A percentile compares a stretch with the other conserved stretches of the same genome.
phyloP scores from a whole-genome alignment of 2,888 invertebrate genomes.

The Venusia cambrica region DNA sequence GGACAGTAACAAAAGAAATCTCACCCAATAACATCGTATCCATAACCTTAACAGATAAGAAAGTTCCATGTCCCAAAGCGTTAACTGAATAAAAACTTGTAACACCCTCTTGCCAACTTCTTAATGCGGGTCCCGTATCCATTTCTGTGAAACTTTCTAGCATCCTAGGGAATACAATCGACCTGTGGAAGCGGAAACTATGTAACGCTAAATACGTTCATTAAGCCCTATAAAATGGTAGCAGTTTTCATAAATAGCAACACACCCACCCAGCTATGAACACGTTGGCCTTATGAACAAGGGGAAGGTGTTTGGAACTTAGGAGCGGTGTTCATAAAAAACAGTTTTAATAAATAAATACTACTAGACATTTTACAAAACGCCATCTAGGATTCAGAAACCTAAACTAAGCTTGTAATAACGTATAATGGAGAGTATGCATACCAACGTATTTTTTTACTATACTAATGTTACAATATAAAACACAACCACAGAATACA shows the following conservation, averaged over 20 bases:
- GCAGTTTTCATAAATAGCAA: no score
- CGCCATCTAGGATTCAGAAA: no score
- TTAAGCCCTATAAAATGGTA: constrained; percentile 6
- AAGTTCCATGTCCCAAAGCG: constrained; percentile 28
- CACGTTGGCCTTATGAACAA: constrained; percentile 2
- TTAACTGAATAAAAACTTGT: constrained; percentile 35
- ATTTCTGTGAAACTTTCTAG: constrained; percentile 33
- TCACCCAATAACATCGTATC: constrained; percentile 23
- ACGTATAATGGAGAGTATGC: no score
- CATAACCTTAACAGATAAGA: constrained; percentile 27
- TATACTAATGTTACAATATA: no score
- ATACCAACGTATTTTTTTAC: no score
- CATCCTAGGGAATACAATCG: constrained; percentile 33
- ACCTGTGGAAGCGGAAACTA: constrained; percentile 35
- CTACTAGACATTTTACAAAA: no score
- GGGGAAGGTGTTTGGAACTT: constrained; percentile 3
- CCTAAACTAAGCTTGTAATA: no score
- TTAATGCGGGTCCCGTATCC: constrained; percentile 36
- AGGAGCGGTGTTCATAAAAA: not conserved
- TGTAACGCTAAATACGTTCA: constrained; percentile 3
- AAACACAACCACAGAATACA: no score
- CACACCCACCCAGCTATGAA: no score
- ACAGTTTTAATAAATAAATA: not conserved
- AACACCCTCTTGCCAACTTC: constrained; percentile 30
- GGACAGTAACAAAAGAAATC: constrained; percentile 18